Evolutionary conservation across 2,113 vertebrate genomes (phyloP), one percentile per base, ranked within the genome.

Genomic region (Lampris megalopsis): DNA sequence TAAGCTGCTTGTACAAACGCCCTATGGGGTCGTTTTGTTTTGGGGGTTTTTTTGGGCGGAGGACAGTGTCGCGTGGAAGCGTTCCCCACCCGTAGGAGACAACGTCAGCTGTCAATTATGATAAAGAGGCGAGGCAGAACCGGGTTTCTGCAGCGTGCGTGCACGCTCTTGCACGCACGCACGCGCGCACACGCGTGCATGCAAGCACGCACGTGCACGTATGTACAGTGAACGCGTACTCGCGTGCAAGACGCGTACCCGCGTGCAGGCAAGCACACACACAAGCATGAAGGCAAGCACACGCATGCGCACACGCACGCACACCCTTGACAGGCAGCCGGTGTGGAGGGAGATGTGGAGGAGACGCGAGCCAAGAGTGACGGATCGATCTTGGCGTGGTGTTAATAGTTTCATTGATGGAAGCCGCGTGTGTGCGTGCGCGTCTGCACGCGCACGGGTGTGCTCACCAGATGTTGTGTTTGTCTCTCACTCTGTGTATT

Each of bases 391-490:
- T 78, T 81, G 80, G 74, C 76, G 57, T 65, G 66, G 81, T 79
- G 87, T 91, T 91, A 92, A 91, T 91, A 83, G 89, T 86, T 83
- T 84, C 73, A 81, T 58, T 83, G 84, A 90, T 87, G 77, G 83
- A 88, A 89, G 67, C 68, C 42, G 72, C 68, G 71, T 61, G 67
- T 41, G 42, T 69, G 67, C 41, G 75, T 61, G 50, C 24, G 48
- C 0, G 68, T 6, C 13, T 1, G 57, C 5, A 1, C 37, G 11
- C 41, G 13, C 13, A 42, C 7, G 63, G 24, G 10, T 4, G 36
- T 13, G 5, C 41, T 9, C 9, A 36, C 9, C 24, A 9, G 57
- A 37, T 36, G 24, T 6, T 59, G 36, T 38, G 57, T 37, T 5
- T 59, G 35, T 59, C 37, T n/a, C 3, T 37, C 37, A 41, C 1